Evolutionary conservation across 2,797 vertebrate genomes (phyloP).

Genomic region (Holocentrus rufus): DNA sequence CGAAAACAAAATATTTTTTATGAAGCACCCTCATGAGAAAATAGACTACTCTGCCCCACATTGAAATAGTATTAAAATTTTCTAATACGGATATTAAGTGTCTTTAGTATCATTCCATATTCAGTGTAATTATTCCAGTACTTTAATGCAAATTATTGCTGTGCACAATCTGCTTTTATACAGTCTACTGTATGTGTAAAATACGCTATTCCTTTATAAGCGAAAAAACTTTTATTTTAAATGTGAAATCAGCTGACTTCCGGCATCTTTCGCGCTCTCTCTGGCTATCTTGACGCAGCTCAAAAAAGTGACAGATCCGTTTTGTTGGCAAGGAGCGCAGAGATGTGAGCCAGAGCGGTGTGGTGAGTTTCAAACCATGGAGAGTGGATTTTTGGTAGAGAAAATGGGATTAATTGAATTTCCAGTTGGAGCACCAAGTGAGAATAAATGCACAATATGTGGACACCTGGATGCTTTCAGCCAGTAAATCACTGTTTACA

Average conservation of each 20-base stretch:
- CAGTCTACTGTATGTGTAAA: no score
- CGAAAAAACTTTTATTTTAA: conserved; percentile 40
- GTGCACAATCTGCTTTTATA: no score
- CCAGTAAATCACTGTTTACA: background rate
- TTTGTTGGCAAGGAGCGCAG: conserved; percentile 20
- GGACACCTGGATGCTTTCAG: background rate
- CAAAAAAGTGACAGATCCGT: conserved; percentile 34
- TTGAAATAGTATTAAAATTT: no score
- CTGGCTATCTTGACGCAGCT: conserved; percentile 19
- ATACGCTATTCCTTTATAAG: no score
- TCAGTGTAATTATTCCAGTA: no score
- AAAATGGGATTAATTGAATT: conserved; percentile 21
- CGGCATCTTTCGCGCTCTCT: background rate
- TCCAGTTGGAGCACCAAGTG: conserved; percentile 33
- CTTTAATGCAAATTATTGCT: no score
- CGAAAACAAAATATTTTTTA: no score
- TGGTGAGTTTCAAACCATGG: conserved; percentile 66
- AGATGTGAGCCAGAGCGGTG: conserved; percentile 30
- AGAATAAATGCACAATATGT: background rate
- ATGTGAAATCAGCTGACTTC: background rate
- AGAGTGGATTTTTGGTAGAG: conserved; percentile 41
- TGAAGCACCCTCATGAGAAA: no score
- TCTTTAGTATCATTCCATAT: no score
- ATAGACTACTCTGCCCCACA: no score
- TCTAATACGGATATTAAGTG: no score